These are phyloP conservation scores for Drosophila quinaria DNA, from an alignment of 2,888 invertebrate genomes.

Conservation along the genomic window DNA sequence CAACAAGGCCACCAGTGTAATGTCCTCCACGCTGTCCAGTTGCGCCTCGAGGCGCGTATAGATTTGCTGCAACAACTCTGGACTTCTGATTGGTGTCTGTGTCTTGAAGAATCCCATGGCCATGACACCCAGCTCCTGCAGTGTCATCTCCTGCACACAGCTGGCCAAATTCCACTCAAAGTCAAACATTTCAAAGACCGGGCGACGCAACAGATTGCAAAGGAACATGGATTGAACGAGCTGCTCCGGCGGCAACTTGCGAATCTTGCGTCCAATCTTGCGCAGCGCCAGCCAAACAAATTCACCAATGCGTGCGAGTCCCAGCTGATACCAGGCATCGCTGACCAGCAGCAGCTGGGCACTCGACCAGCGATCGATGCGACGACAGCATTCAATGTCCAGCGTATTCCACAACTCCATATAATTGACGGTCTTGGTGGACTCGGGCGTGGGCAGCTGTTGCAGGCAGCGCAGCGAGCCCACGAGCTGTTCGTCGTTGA, in stretches of 20 bases:
- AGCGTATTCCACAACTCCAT: conserved; percentile 89
- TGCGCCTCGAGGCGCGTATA: conserved; percentile 87
- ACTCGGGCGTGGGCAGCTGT: conserved; percentile 87
- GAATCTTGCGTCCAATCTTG: conserved; percentile 87
- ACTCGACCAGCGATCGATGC: conserved; percentile 86
- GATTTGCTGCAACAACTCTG: conserved; percentile 86
- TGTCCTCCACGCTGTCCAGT: conserved; percentile 87
- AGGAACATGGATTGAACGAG: conserved; percentile 90
- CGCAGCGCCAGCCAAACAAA: conserved; percentile 87
- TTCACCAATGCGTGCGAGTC: conserved; percentile 87
- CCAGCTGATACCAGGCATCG: conserved; percentile 89
- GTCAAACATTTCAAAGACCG: conserved; percentile 88
- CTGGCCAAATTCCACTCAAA: conserved; percentile 88
- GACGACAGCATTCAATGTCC: conserved; percentile 88
- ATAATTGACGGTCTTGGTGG: conserved; percentile 87
- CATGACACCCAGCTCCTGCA: conserved; percentile 90
- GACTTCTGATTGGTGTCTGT: conserved; percentile 88
- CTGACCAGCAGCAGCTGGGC: conserved; percentile 87
- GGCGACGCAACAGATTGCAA: conserved; percentile 88
- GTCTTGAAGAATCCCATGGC: conserved; percentile 93
- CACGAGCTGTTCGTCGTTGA: conserved; percentile 88
- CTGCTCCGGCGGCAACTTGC: conserved; percentile 88
- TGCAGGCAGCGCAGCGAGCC: conserved; percentile 87
- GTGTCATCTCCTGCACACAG: conserved; percentile 87
- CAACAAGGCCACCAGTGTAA: conserved; percentile 89